These are phyloP conservation scores for Balanococcus diminutus DNA, from an alignment of 2,888 invertebrate genomes.

Conservation along the genomic window DNA sequence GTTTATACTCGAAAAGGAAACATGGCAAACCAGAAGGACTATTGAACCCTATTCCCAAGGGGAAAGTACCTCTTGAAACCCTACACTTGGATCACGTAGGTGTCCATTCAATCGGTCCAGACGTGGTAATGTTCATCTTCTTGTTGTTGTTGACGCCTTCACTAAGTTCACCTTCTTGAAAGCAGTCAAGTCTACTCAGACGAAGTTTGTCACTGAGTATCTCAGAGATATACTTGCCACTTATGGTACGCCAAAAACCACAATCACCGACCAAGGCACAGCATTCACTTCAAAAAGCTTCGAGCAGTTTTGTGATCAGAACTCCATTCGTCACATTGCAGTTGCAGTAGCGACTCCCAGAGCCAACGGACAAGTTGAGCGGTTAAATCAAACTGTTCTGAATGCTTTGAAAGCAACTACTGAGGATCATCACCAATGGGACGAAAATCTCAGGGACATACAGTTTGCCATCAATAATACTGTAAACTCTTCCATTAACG, in stretches of 20 bases:
- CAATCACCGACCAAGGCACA: conserved; percentile 50
- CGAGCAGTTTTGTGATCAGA: conserved; percentile 35
- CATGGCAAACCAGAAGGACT: not conserved
- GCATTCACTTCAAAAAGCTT: conserved; percentile 46
- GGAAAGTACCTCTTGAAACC: not conserved
- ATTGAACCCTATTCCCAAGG: conserved; percentile 40
- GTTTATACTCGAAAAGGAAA: not conserved
- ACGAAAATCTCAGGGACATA: not conserved
- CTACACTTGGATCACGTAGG: conserved; percentile 45
- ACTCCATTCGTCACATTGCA: conserved; percentile 23
- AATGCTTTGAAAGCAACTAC: not conserved
- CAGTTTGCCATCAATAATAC: not conserved
- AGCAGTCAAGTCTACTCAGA: conserved; percentile 27
- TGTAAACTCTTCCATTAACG: not conserved
- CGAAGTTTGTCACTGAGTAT: not conserved
- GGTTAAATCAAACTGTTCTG: not conserved
- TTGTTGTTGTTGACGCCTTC: conserved; percentile 42
- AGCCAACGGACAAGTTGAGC: conserved; percentile 48
- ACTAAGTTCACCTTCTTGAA: conserved; percentile 35
- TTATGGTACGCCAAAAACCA: conserved; percentile 12
- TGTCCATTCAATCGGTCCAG: not conserved
- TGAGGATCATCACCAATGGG: not conserved
- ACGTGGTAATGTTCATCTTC: not conserved
- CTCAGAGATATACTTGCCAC: conserved; percentile 40
- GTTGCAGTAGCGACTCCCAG: conserved; percentile 44